Evolutionary conservation across 64 coral and sea anemone genomes (phyloP).

Genomic region (Montipora sp.): DNA sequence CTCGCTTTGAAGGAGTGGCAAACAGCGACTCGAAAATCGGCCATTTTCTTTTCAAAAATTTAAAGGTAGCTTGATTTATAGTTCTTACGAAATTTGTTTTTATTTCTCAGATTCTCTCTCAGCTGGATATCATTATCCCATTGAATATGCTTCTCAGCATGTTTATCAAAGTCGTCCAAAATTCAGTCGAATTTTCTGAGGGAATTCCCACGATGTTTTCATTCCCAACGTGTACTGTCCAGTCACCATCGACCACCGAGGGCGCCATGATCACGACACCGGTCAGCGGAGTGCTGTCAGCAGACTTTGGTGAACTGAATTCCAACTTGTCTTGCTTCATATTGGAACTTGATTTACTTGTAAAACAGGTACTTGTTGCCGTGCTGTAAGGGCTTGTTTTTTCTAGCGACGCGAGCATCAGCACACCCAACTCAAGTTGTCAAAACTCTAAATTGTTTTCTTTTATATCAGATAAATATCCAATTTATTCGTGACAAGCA

Average conservation of each 20-base stretch:
- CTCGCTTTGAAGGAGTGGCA: too few relatives aligned
- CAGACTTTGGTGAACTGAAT: slow-evolving; percentile 68
- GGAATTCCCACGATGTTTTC: slow-evolving; percentile 87
- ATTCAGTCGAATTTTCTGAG: slow-evolving; percentile 73
- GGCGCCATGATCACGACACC: slow-evolving; percentile 56
- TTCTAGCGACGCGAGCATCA: too few relatives aligned
- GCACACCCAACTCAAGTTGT: too few relatives aligned
- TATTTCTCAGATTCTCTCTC: slow-evolving; percentile 80
- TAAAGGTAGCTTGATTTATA: too few relatives aligned
- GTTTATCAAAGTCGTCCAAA: slow-evolving; percentile 93
- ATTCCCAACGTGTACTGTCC: slow-evolving; percentile 60
- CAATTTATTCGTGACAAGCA: slow-evolving; percentile 78
- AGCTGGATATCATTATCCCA: slow-evolving; percentile 87
- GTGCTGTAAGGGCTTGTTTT: neutral
- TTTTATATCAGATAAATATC: slow-evolving; percentile 72
- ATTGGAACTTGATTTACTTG: slow-evolving; percentile 96
- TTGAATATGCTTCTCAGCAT: slow-evolving; percentile 87
- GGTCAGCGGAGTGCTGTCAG: slow-evolving; percentile 51
- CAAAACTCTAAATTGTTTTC: neutral
- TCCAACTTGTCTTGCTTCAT: slow-evolving; percentile 93
- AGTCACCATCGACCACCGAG: slow-evolving; percentile 46
- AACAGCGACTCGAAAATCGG: too few relatives aligned
- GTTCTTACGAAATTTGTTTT: neutral
- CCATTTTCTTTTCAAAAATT: too few relatives aligned
- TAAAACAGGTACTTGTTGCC: slow-evolving; percentile 81